Evolutionary conservation across 2,113 vertebrate species (phyloP).

Genomic region (Canis aureus): DNA sequence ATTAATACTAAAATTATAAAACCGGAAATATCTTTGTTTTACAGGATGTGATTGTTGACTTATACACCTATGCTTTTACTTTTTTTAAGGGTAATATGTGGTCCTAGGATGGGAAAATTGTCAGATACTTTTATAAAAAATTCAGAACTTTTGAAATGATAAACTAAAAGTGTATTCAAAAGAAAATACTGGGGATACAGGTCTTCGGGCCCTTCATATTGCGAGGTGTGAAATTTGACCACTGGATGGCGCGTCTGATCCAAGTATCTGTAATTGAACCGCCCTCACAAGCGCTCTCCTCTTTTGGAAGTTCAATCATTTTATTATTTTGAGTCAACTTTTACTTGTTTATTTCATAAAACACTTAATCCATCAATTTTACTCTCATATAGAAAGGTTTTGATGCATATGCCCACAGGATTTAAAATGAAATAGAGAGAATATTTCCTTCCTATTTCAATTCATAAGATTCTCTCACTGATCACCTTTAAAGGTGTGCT

Average conservation of each 20-base stretch:
- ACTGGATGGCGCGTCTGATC: constrained; percentile 70
- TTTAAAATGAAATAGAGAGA: background rate
- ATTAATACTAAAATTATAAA: background rate
- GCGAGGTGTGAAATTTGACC: background rate
- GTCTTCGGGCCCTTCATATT: accelerated
- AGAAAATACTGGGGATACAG: background rate
- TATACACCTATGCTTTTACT: background rate
- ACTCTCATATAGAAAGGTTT: background rate
- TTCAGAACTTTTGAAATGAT: background rate
- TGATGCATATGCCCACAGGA: background rate
- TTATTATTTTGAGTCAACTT: constrained; percentile 12
- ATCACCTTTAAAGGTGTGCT: background rate
- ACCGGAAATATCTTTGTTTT: background rate
- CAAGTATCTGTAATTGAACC: background rate
- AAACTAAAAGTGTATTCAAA: background rate
- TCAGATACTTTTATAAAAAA: background rate
- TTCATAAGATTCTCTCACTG: background rate
- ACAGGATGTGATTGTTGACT: background rate
- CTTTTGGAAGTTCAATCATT: background rate
- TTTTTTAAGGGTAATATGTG: background rate
- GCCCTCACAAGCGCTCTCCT: accelerated
- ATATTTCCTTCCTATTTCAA: background rate
- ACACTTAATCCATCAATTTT: constrained; percentile 2
- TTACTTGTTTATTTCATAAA: constrained; percentile 5
- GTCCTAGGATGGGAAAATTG: background rate